Conservation (phyloP, 2,113 vertebrate genomes). For the Pangasianodon gigas region DNA sequence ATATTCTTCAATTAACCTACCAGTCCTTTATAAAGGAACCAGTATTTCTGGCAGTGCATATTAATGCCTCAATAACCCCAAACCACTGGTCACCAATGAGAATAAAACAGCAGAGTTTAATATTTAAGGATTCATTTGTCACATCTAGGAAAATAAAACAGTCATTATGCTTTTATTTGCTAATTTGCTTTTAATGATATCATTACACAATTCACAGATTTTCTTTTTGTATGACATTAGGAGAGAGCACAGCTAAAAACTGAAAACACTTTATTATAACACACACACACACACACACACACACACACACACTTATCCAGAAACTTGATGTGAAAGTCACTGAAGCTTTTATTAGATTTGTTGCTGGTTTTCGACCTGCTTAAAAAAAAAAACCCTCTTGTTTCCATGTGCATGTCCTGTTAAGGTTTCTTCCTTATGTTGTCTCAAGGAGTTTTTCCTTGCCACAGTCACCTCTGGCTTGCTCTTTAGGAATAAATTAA, state of each 20-base stretch:
- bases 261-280: background rate
- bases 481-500: background rate
- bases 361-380: background rate
- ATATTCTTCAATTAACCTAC: background rate
- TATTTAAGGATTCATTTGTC: conserved; percentile 9
- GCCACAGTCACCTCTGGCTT: background rate
- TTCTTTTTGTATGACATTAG: background rate
- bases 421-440: background rate
- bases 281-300: background rate
- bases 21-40: background rate
- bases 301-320: background rate
- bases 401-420: background rate
- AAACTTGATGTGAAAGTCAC: background rate
- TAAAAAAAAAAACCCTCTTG: background rate
- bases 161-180: conserved; percentile 12
- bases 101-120: conserved; percentile 7
- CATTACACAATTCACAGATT: background rate
- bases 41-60: background rate
- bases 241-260: background rate
- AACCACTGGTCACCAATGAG: background rate
- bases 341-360: background rate
- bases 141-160: background rate
- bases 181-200: conserved; percentile 24
- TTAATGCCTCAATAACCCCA: background rate
- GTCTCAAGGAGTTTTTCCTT: background rate